Base-by-base conservation (phyloP, 1,140 invertebrate species). In the Drosophila sturtevanti region DNA sequence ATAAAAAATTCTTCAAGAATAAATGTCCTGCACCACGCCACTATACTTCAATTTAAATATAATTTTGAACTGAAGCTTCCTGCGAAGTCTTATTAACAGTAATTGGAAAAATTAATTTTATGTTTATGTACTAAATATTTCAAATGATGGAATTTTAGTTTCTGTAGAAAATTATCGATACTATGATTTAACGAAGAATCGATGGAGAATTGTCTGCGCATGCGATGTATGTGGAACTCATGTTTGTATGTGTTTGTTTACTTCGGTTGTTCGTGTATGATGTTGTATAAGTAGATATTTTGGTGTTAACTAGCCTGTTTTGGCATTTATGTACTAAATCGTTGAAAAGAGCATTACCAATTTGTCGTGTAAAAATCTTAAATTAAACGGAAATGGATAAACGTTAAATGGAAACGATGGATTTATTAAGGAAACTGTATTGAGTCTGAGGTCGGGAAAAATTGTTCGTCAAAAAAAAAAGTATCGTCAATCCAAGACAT, bases 161-260 rank as follows among this genome's bases (percentile, higher is more conserved):
- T 48, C 67, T 48, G 44, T 52, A 35, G 52, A 44, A 14, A 31
- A 18, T 63, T 81, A 81, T 77, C 79, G 79, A 81, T 65, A 77
- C 24, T 16, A 35, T 37, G 14, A 31, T 61, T 66, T 63, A 59
- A 52, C 68, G 11, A 60, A 63, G 24, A 18, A 56, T 16, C 27
- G 14, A 31, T 48, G 7, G 34, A n/a, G 48, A 63, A 60, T 56
- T 41, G 41, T 59, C 22, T 56, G 63, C 79, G 84, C 81, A 75
- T 59, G 82, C 81, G 81, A 44, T 44, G 41, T 52, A 54, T 75
- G 58, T 60, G 68, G 66, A 79, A 61, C 34, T 54, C 27, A 65
- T 79, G 84, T 89, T 79, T 87, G 71, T 68, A 86, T 86, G 82
- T 86, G 79, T 87, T 86, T 86, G 71, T 86, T 86, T 86, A 86